Evolutionary conservation across 2,888 invertebrate species (phyloP), one percentile per base, ranked within the genome.

Genomic region (Philopedon plagiatum): DNA sequence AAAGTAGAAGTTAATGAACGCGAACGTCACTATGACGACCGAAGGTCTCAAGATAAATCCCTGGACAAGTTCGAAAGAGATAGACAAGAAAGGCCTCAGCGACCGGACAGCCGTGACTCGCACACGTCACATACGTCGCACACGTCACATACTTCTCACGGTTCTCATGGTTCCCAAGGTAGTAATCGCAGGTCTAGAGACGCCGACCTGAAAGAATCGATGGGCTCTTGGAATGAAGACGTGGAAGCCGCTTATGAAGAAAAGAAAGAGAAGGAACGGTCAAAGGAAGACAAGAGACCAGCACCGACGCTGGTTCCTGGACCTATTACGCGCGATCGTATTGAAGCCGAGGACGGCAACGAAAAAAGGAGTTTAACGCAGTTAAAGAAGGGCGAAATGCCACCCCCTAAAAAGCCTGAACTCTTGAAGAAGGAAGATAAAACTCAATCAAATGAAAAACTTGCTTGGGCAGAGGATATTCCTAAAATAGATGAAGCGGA

Each of bases 101-200:
- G 89, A 74, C 89, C 89, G 0, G 90, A 90, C 76, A 89, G 89
- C 71, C 86, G 89, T 2, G 90, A 90, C 79, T 88, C 89, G 4
- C 87, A 89, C 73, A 85, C 89, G 13, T 84, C 88, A 23, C 86
- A 88, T 73, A 79, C 91, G 81, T 76, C 67, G 18, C 72, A 72
- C 46, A 71, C 67, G 5, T 84, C 88, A 23, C 86, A 88, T 73
- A 79, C 91, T 81, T 76, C 67, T 3, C 72, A 72, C 29, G 61
- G 56, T 9, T 72, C 72, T 7, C 72, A 67, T 29, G 71, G 71
- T 9, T 74, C 74, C 37, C 74, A 74, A 34, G 87, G 89, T 81
- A 86, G 89, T 71, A 83, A 88, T 77, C 81, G 85, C 61, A 63
- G 75, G 34, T 85, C 87, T 79, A 75, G 85, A 60, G 90, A 89